Base-by-base conservation (phyloP, 2,888 invertebrate genomes). In the Geotrupes spiniger region DNA sequence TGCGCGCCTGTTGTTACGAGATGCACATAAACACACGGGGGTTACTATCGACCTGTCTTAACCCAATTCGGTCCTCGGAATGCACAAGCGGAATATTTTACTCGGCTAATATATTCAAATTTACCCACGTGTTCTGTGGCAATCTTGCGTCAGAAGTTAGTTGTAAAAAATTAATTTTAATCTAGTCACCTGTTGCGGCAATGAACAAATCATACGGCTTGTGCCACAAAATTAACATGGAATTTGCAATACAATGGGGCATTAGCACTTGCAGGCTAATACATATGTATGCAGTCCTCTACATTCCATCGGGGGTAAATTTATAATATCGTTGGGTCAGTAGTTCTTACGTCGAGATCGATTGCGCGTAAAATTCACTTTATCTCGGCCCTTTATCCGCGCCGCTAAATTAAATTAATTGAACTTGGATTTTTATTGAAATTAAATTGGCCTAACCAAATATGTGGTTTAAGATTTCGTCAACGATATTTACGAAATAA, bases 201-300 rank as follows among this genome's bases (percentile, higher is more conserved):
- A 41, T 53, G 54, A 58, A 63, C 65, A 67, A 67, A 70, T 69
- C 68, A 66, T 66, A 64, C 61, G 61, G 64, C 63, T 62, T 61
- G 65, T 61, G 65, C 64, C 63, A 61, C 62, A 60, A 70, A 72
- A 72, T 72, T 71, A 71, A 71, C 72, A 71, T 72, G 66, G 67
- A 72, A 72, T 72, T 71, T 72, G 72, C 72, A 72, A 70, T 69
- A 72, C 72, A 72, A 72, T 72, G 62, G 72, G 69, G 69, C 70
- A 70, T 71, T 70, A 71, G 65, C 69, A 69, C 68, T 69, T 67
- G 69, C 70, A 63, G 58, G 56, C 69, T 71, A 66, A 71, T 71
- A 70, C 68, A 70, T 70, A 71, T 72, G 69, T 69, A 70, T 71
- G 67, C 63, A 62, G 63, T 66, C 67, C 66, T 61, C 64, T 68